These are phyloP conservation scores for Butorides virescens DNA, from an alignment of 2,113 vertebrate species.

Conservation along the genomic window DNA sequence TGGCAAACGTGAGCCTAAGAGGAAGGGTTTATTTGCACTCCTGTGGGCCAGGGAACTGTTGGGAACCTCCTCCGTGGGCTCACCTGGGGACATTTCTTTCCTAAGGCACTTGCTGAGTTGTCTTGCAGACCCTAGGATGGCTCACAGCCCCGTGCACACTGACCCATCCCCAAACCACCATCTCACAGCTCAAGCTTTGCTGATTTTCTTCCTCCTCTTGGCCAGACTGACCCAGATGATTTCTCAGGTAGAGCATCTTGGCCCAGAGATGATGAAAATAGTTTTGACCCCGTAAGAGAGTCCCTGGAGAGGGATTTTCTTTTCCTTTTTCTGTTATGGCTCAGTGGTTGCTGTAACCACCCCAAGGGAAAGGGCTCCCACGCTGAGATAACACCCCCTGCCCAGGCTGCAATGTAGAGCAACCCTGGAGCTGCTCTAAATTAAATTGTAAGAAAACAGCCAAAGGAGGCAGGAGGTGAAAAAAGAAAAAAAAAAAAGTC, in stretches of 20 bases:
- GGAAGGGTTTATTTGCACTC: background rate
- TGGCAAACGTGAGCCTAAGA: background rate
- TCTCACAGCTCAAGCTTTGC: background rate
- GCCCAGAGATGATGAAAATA: background rate
- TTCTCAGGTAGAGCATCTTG: background rate
- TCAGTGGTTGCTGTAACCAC: background rate
- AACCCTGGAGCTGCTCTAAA: background rate
- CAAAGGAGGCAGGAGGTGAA: background rate
- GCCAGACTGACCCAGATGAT: background rate
- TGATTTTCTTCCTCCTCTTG: background rate
- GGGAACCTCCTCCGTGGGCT: fast-evolving
- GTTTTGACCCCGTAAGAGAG: background rate
- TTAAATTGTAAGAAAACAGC: background rate
- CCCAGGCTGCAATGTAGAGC: background rate
- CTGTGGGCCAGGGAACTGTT: background rate
- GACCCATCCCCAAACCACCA: background rate
- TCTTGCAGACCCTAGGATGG: background rate
- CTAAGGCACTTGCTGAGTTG: fast-evolving
- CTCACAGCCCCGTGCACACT: background rate
- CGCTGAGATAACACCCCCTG: fast-evolving
- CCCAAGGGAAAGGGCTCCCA: background rate
- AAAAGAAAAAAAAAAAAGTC: background rate
- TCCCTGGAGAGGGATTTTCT: background rate
- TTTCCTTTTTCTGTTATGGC: background rate
- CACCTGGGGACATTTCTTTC: background rate